These are phyloP conservation scores for Steatornis caripensis DNA, from an alignment of 2,113 vertebrate genomes.

Conservation along the genomic window DNA sequence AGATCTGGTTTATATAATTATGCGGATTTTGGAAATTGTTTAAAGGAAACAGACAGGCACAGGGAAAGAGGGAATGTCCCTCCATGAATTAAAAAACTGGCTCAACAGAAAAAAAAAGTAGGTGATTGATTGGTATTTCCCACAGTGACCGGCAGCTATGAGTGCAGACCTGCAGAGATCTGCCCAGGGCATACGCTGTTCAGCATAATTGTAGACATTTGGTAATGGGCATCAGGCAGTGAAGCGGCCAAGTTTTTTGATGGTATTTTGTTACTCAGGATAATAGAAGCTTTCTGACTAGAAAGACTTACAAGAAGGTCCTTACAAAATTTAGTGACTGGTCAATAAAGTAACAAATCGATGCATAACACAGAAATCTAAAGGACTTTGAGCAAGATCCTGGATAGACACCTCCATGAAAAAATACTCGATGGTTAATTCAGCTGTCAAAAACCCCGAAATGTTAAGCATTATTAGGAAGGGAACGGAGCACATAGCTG, in stretches of 20 bases:
- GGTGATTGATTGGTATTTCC: neutral
- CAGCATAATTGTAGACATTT: neutral
- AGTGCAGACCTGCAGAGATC: neutral
- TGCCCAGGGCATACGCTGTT: neutral
- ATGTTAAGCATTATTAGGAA: neutral
- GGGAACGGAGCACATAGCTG: neutral
- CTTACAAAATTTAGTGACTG: neutral
- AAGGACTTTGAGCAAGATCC: neutral
- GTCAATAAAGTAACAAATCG: neutral
- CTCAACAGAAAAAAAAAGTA: neutral
- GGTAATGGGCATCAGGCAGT: rapidly evolving
- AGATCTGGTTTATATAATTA: neutral
- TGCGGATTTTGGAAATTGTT: neutral
- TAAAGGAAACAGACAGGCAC: neutral
- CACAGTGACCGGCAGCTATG: neutral
- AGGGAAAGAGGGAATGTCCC: neutral
- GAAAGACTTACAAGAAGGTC: neutral
- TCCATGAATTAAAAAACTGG: neutral
- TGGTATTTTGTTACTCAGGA: neutral
- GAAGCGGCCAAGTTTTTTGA: neutral
- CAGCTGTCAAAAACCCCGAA: neutral
- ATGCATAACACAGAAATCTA: neutral
- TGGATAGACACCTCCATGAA: neutral
- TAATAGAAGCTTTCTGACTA: neutral
- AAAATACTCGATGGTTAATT: neutral